Percentiles rank a stretch among this genome's conserved stretches.
These are phyloP conservation scores for Polydrusus tereticollis DNA, from an alignment of 2,888 invertebrate species.

Conservation along the genomic window DNA sequence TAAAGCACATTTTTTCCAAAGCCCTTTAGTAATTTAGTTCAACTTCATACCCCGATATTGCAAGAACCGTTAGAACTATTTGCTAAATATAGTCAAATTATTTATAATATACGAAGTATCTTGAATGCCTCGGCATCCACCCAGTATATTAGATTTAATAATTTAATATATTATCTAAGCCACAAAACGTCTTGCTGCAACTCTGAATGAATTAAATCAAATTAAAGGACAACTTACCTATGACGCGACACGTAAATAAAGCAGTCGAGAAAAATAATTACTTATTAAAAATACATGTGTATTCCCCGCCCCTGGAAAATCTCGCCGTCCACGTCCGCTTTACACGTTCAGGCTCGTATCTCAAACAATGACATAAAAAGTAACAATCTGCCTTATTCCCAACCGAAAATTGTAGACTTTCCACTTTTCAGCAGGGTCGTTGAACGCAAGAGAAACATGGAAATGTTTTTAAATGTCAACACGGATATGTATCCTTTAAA, in stretches of 20 bases:
- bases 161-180: too few relatives aligned
- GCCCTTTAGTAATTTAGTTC: too few relatives aligned
- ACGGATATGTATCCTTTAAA: not conserved
- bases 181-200: too few relatives aligned
- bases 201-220: too few relatives aligned
- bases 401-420: constrained; percentile 17
- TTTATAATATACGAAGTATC: too few relatives aligned
- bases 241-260: not conserved
- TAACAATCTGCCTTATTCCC: constrained; percentile 11
- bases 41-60: too few relatives aligned
- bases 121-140: too few relatives aligned
- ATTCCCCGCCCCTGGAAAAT: not conserved
- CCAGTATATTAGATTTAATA: too few relatives aligned
- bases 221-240: too few relatives aligned
- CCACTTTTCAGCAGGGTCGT: constrained; percentile 11
- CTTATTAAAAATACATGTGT: constrained; percentile 4
- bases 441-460: constrained; percentile 12
- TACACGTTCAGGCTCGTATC: constrained; percentile 5
- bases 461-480: constrained; percentile 1
- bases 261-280: not conserved
- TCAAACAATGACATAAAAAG: constrained; percentile 24
- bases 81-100: too few relatives aligned
- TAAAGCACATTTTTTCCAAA: too few relatives aligned
- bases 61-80: too few relatives aligned
- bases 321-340: not conserved